Evolutionary conservation across 2,113 vertebrate species (phyloP), one percentile per base, ranked within the genome.

Genomic region (Malaclemys terrapin): DNA sequence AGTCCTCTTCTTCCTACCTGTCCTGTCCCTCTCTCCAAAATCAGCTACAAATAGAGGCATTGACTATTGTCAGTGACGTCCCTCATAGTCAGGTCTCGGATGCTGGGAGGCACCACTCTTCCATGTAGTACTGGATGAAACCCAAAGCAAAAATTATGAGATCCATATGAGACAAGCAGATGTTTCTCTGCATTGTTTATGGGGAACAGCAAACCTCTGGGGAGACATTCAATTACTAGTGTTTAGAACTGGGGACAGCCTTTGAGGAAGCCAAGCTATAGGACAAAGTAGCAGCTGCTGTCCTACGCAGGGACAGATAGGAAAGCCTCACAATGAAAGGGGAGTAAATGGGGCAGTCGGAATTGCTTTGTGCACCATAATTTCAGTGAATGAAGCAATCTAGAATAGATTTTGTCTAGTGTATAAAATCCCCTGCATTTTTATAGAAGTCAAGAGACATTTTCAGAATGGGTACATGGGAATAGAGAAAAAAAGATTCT

Each of bases 31-130:
- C 50, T 69, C 12, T 92, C 93, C 93, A 90, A 91, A 96, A 89
- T 84, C 95, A 93, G 80, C 62, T 97, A 89, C 87, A 97, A 20
- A 96, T 88, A 95, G 95, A 95, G 87, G 47, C 93, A 96, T 54
- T 89, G 65, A 45, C 69, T 89, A 87, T 89, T 92, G 94, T 92
- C 94, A 78, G 59, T 50, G 92, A 96, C 91, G 80, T 91, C 96
- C 95, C 95, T 95, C 93, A 93, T 94, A 97, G 94, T 94, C 95
- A 93, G 91, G 91, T 97, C 95, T 97, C 93, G 96, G 95, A 95
- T 92, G 96, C 96, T 96, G 96, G 94, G 96, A 97, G 94, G 95
- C 95, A 97, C 96, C 96, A 95, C 80, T 95, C 94, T 96, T 96
- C 89, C 86, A 89, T 91, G 92, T 79, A 96, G 79, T 35, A 47